A percentile compares a stretch with the other conserved stretches of the same genome.
phyloP scores from a whole-genome alignment of 1,140 invertebrate species.

The Pissodes strobi region DNA sequence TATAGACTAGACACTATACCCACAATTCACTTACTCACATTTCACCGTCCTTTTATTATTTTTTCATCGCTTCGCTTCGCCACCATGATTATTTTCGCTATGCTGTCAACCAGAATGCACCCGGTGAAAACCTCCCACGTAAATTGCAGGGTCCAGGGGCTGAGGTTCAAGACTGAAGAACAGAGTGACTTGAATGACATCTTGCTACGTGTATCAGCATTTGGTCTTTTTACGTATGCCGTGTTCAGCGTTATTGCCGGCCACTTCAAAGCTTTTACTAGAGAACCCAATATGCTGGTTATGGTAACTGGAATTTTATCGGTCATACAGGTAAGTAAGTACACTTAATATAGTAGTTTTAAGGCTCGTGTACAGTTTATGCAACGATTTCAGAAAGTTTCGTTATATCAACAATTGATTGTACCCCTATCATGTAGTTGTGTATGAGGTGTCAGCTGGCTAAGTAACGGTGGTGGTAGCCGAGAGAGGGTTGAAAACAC shows the following conservation, averaged over 20 bases:
- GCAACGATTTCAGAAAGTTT: too few species aligned
- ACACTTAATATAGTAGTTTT: too few species aligned
- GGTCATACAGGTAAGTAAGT: constrained; percentile 73
- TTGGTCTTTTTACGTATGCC: constrained; percentile 89
- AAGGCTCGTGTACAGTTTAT: too few species aligned
- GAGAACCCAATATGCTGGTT: constrained; percentile 84
- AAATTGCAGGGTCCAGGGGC: constrained; percentile 74
- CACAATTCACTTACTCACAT: background rate
- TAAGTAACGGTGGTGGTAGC: too few species aligned
- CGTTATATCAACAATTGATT: too few species aligned
- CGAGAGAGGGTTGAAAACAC: too few species aligned
- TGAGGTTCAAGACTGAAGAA: constrained; percentile 88
- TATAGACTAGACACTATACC: background rate
- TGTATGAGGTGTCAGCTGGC: too few species aligned
- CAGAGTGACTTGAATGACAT: constrained; percentile 89
- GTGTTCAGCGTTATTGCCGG: constrained; percentile 93
- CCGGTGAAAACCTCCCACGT: constrained; percentile 38
- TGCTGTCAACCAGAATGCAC: constrained; percentile 38
- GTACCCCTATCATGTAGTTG: too few species aligned
- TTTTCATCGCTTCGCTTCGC: constrained; percentile 39
- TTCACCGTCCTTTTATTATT: constrained; percentile 35
- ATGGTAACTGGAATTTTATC: constrained; percentile 87
- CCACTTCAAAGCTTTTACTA: constrained; percentile 77
- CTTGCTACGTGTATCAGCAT: constrained; percentile 85
- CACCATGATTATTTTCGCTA: constrained; percentile 18